Percentiles rank a stretch among this genome's conserved stretches.
Evolutionary conservation across 1,140 invertebrate genomes (phyloP).

Genomic region (Intoshia linei): DNA sequence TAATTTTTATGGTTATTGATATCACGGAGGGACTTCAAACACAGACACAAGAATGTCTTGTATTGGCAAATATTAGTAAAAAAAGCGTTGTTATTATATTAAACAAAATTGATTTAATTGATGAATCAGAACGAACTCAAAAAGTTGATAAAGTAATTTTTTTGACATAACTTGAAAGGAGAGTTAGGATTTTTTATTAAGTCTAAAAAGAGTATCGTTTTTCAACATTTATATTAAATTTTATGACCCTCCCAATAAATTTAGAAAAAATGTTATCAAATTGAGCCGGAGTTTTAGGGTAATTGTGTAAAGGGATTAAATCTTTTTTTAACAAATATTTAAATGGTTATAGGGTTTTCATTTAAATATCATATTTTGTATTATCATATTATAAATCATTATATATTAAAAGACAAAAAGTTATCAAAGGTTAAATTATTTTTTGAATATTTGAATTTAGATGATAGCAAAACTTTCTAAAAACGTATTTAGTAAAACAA

Average conservation of each 20-base stretch:
- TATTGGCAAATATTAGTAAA: slow-evolving; percentile 36
- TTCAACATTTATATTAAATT: not conserved
- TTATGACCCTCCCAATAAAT: not conserved
- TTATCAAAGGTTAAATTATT: too few relatives aligned
- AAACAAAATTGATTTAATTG: slow-evolving; percentile 33
- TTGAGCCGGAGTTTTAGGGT: not conserved
- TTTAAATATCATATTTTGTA: too few relatives aligned
- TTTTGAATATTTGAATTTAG: too few relatives aligned
- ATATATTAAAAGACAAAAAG: too few relatives aligned
- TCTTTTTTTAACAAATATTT: not conserved
- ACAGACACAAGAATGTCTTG: slow-evolving; percentile 42
- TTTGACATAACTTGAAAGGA: not conserved
- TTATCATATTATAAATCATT: too few relatives aligned
- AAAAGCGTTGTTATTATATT: slow-evolving; percentile 35
- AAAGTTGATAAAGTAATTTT: slow-evolving; percentile 28
- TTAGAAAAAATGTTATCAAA: not conserved
- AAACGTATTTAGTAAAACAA: too few relatives aligned
- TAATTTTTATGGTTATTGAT: slow-evolving; percentile 40
- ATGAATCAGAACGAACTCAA: slow-evolving; percentile 22
- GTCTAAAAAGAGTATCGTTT: not conserved
- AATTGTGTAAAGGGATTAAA: not conserved
- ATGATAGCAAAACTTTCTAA: too few relatives aligned
- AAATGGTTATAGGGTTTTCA: too few relatives aligned
- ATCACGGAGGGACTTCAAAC: slow-evolving; percentile 40
- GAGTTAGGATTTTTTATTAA: not conserved